A percentile compares a stretch with the other conserved stretches of the same genome.
These are phyloP conservation scores for Dendrocincla fuliginosa DNA, from an alignment of 2,797 vertebrate genomes.

Conservation along the genomic window DNA sequence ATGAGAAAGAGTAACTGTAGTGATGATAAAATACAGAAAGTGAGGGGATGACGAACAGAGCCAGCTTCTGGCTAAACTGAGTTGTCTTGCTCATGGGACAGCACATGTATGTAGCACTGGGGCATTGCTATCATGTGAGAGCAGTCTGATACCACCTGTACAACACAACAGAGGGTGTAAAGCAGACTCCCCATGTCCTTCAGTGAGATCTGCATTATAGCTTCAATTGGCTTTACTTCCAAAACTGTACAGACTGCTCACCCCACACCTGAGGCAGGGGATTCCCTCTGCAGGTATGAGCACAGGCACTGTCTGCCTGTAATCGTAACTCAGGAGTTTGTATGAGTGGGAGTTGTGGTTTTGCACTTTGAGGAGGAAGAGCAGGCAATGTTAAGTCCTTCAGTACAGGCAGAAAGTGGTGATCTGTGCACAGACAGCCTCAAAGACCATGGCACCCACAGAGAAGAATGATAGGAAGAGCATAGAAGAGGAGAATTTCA, in stretches of 20 bases:
- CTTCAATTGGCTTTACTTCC: neutral
- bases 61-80: neutral
- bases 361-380: neutral
- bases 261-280: neutral
- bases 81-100: neutral
- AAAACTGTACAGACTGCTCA: neutral
- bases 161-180: neutral
- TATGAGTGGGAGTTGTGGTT: neutral
- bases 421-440: neutral
- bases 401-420: neutral
- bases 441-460: neutral
- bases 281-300: neutral
- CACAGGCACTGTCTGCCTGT: neutral
- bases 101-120: fast-evolving
- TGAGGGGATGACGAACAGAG: neutral
- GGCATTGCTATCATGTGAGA: fast-evolving
- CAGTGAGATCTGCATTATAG: neutral
- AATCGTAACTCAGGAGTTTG: neutral
- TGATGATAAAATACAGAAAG: neutral
- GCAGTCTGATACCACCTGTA: neutral
- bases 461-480: neutral
- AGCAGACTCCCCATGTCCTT: fast-evolving
- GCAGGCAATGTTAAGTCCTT: neutral
- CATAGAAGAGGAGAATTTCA: neutral
- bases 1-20: neutral